Evolutionary conservation across 2,888 invertebrate species (phyloP).

Genomic region (Scrobipalpa costella): DNA sequence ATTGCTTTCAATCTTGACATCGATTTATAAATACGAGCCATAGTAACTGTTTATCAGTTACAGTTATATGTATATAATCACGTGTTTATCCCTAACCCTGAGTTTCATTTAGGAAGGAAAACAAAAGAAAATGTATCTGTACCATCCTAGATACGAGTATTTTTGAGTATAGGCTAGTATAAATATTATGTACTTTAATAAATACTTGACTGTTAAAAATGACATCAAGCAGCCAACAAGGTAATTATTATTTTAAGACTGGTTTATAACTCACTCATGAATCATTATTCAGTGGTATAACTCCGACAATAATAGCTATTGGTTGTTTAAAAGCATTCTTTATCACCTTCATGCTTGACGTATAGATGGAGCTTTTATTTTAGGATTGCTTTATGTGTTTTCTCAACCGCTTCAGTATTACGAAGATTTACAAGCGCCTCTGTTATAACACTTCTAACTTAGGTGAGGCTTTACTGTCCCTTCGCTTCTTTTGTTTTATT

Average conservation of each 20-base stretch:
- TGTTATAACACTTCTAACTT: not conserved
- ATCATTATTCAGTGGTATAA: slow-evolving; percentile 14
- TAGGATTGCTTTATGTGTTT: slow-evolving; percentile 63
- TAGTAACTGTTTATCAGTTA: no score
- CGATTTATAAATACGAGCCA: no score
- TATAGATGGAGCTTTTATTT: slow-evolving; percentile 59
- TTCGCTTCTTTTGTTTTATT: not conserved
- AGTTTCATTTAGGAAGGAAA: no score
- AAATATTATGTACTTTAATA: no score
- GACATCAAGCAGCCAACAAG: slow-evolving; percentile 12
- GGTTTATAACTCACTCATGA: slow-evolving; percentile 8
- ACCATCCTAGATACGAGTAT: no score
- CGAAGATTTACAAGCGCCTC: not conserved
- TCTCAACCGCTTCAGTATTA: slow-evolving; percentile 51
- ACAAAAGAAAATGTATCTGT: no score
- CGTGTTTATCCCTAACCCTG: no score
- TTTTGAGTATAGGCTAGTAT: no score
- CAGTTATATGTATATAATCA: no score
- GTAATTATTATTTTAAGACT: slow-evolving; percentile 14
- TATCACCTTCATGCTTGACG: slow-evolving; percentile 59
- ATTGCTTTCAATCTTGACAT: no score
- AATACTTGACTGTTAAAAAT: not conserved
- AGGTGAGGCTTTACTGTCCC: not conserved
- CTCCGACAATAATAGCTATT: slow-evolving; percentile 16
- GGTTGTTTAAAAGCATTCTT: slow-evolving; percentile 47